phyloP scores from a whole-genome alignment of 2,113 vertebrate species.

The Myotis yumanensis region DNA sequence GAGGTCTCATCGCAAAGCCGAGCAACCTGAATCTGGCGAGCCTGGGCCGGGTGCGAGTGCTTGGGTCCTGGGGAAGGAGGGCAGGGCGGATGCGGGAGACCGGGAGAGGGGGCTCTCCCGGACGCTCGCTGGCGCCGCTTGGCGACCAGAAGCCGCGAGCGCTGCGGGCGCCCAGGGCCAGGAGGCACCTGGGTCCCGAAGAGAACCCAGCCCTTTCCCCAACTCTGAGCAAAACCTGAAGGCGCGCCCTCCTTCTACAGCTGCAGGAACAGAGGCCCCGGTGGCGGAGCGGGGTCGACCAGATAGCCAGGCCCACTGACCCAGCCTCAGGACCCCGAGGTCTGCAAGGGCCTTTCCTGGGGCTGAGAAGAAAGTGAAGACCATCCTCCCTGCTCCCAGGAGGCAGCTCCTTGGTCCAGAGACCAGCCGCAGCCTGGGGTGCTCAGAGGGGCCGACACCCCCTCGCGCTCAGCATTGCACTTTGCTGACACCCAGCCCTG shows the following conservation, averaged over 20 bases:
- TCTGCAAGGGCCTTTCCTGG: too few species aligned
- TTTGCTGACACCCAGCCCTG: neutral
- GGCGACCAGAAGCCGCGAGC: neutral
- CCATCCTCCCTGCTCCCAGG: neutral
- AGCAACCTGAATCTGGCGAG: fast-evolving
- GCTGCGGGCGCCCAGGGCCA: neutral
- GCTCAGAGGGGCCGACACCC: neutral
- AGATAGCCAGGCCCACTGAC: neutral
- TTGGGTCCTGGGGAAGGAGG: fast-evolving
- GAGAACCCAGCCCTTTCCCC: neutral
- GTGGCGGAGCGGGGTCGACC: neutral
- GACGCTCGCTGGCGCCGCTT: slow-evolving; percentile 3
- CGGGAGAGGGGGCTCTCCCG: neutral
- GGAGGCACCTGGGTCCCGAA: neutral
- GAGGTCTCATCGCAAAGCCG: neutral
- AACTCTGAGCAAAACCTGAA: neutral
- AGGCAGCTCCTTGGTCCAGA: neutral
- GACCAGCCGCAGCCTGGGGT: neutral
- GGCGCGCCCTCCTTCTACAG: neutral
- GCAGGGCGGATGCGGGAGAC: too few species aligned
- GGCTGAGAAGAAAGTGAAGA: neutral
- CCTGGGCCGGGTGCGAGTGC: fast-evolving
- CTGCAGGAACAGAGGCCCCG: too few species aligned
- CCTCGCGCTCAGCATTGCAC: neutral
- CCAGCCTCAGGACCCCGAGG: neutral